These are phyloP conservation scores for Thera obeliscata DNA, from an alignment of 2,888 invertebrate species.

Conservation along the genomic window DNA sequence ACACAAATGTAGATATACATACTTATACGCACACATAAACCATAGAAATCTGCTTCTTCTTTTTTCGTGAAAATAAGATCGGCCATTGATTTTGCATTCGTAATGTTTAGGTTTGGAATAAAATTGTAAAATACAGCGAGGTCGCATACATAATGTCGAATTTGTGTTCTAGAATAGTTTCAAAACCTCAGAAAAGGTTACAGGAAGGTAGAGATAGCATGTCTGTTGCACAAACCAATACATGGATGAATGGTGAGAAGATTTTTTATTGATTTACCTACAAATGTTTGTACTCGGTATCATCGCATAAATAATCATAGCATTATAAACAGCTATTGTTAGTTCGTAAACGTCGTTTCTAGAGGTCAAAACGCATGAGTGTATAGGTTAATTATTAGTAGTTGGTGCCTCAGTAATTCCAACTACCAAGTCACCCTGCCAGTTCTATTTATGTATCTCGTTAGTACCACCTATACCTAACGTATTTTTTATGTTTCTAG, in stretches of 20 bases:
- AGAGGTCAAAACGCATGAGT: conserved; percentile 44
- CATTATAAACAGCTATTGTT: background rate
- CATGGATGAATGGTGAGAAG: conserved; percentile 94
- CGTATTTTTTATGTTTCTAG: conserved; percentile 70
- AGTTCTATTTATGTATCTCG: background rate
- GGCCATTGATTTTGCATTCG: conserved; percentile 43
- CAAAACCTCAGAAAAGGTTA: conserved; percentile 90
- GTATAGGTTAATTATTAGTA: background rate
- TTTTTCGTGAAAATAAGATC: too few relatives aligned
- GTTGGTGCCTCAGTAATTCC: background rate
- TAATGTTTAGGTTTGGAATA: conserved; percentile 57
- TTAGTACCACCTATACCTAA: background rate
- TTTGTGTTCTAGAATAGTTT: conserved; percentile 89
- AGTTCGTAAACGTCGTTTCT: conserved; percentile 19
- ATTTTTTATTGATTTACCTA: conserved; percentile 61
- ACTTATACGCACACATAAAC: too few relatives aligned
- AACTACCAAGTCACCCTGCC: background rate
- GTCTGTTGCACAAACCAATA: conserved; percentile 91
- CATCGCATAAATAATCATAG: background rate
- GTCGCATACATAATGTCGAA: conserved; percentile 86
- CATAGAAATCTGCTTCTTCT: too few relatives aligned
- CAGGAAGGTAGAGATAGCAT: conserved; percentile 89
- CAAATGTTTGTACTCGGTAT: background rate
- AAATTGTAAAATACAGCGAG: conserved; percentile 51
- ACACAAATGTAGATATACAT: too few relatives aligned